Evolutionary conservation across 2,113 vertebrate species (phyloP).

Genomic region (Sinocyclocheilus rhinocerous): DNA sequence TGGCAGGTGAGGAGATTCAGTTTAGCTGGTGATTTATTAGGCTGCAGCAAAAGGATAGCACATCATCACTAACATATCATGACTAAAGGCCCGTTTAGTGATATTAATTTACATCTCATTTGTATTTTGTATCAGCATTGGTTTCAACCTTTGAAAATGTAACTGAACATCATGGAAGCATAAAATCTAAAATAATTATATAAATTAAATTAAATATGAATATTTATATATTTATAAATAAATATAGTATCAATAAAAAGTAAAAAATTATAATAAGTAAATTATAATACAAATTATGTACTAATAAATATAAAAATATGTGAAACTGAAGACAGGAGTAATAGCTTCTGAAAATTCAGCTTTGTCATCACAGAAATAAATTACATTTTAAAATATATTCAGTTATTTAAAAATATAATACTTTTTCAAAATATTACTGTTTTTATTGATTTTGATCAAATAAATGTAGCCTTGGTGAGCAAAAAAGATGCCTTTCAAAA

Average conservation of each 20-base stretch:
- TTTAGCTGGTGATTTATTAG: constrained; percentile 69
- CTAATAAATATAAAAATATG: too few species aligned
- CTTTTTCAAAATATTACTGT: background rate
- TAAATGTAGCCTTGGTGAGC: background rate
- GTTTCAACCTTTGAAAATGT: background rate
- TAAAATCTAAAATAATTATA: background rate
- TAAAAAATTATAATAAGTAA: background rate
- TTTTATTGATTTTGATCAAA: background rate
- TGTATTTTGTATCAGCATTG: background rate
- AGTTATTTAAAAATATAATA: too few species aligned
- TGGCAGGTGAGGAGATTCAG: constrained; percentile 79
- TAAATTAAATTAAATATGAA: background rate
- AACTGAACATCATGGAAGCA: background rate
- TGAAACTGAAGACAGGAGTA: too few species aligned
- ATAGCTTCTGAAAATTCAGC: too few species aligned
- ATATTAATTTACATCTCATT: background rate
- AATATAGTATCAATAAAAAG: background rate
- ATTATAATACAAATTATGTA: too few species aligned
- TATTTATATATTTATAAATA: background rate
- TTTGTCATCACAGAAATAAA: too few species aligned
- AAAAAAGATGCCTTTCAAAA: background rate
- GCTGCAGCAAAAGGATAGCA: constrained; percentile 55
- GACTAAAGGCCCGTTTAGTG: too few species aligned
- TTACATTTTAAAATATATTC: too few species aligned
- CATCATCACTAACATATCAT: background rate